Conservation (phyloP, 1,140 invertebrate species). For the Druon quercuslanigerum region DNA sequence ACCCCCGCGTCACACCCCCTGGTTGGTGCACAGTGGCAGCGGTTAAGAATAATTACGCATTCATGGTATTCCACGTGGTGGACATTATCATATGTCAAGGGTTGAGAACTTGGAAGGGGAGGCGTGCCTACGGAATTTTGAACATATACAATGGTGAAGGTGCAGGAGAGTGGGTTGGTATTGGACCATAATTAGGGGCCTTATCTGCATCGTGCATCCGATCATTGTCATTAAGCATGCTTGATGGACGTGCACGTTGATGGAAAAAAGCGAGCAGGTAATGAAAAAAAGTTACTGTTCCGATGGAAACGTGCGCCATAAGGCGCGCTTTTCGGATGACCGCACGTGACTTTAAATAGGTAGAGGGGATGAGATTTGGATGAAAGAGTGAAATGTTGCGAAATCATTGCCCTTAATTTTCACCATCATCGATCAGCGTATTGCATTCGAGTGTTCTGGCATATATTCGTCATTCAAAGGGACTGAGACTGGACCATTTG, state of each 20-base stretch:
- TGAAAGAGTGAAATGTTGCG: constrained; percentile 45
- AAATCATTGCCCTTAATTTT: constrained; percentile 62
- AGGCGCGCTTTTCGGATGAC: constrained; percentile 48
- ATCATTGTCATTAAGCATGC: constrained; percentile 30
- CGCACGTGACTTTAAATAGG: constrained; percentile 45
- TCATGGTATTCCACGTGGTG: constrained; percentile 57
- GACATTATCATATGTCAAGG: constrained; percentile 56
- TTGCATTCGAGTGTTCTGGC: constrained; percentile 2
- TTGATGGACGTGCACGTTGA: constrained; percentile 20
- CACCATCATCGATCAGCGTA: constrained; percentile 48
- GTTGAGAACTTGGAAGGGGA: constrained; percentile 49
- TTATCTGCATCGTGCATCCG: neutral
- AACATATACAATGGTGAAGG: constrained; percentile 8
- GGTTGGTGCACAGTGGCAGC: constrained; percentile 48
- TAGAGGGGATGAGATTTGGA: constrained; percentile 45
- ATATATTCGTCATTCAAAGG: constrained; percentile 8
- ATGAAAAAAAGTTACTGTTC: constrained; percentile 37
- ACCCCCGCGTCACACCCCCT: constrained; percentile 49
- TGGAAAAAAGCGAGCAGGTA: constrained; percentile 38
- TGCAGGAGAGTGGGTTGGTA: constrained; percentile 17
- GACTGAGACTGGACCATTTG: constrained; percentile 16
- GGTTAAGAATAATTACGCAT: constrained; percentile 68
- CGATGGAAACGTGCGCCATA: constrained; percentile 54
- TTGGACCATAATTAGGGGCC: constrained; percentile 22
- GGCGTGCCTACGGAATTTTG: constrained; percentile 38